Conservation (phyloP, 2,113 vertebrate species). For the Puma concolor region DNA sequence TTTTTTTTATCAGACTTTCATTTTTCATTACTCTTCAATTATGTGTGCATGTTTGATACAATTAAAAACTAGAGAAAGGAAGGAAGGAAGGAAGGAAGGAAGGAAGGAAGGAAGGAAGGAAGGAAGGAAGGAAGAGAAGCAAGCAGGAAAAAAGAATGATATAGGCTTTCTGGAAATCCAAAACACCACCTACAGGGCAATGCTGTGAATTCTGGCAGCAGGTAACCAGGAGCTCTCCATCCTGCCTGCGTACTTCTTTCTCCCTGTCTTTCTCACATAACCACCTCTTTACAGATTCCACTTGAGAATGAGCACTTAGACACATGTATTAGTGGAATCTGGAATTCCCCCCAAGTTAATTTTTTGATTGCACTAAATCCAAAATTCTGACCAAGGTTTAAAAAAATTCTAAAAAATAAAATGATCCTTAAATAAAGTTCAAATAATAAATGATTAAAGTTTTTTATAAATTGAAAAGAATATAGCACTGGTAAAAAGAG, state of each 20-base stretch:
- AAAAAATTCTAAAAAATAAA: neutral
- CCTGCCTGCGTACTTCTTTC: neutral
- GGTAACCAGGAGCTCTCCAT: neutral
- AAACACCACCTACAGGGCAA: neutral
- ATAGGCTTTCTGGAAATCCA: neutral
- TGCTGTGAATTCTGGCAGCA: neutral
- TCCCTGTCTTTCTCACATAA: neutral
- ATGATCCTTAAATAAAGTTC: neutral
- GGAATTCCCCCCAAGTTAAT: neutral
- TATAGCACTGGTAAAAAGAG: neutral
- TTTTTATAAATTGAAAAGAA: neutral
- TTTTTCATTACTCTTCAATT: neutral
- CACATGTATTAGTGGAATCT: neutral
- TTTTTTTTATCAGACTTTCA: neutral
- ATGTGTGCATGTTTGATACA: neutral
- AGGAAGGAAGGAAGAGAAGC: neutral
- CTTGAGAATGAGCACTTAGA: neutral
- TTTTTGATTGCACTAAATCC: neutral
- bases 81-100: neutral
- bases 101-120: neutral
- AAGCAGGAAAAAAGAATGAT: neutral
- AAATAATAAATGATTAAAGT: neutral
- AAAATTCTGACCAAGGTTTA: neutral
- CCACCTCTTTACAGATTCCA: neutral
- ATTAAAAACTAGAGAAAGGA: neutral